Evolutionary conservation across 2,113 vertebrate genomes (phyloP), one percentile per base, ranked within the genome.

Genomic region (Paracanthobrama guichenoti): DNA sequence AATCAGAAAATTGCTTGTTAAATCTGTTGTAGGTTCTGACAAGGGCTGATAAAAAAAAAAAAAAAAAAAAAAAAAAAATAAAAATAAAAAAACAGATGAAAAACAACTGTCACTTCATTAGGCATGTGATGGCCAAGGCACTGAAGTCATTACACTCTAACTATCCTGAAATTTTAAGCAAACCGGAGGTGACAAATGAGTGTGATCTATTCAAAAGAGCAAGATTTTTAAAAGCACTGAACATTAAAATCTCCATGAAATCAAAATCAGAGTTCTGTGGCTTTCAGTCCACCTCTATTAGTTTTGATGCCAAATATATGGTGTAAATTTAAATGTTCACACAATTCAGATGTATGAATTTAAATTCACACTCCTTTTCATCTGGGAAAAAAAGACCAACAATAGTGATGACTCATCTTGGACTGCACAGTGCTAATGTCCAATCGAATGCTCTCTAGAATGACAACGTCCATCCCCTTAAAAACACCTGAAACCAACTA

Each of bases 1-100:
- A 91, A 92, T 90, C 90, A 66, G 83, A 86, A 87, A 92, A 94
- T 92, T 89, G 88, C 60, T 91, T 90, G 86, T 93, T 89, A 93
- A 87, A 82, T 74, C 53, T 88, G 88, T 87, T 92, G 84, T 75
- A 88, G 85, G 85, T 86, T 88, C 83, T 93, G 81, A 50, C 64
- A 84, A 86, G 80, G 71, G 86, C 85, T 53, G 67, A 59, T 22
- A 7, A 53, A 26, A 89, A 86, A 90, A 85, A 66, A 44, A 46
- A 72, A 73, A 80, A 10, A 55, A 3, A 35, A 35, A 86, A 90
- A 83, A 66, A 44, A 39, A 22, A 79, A 35, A 35, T 86, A 90
- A 83, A 66, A 44, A 39, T 16, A 79, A 20, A 20, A 16, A 18
- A 79, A 16, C 12, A 9, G 35, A 91, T 87, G 90, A 91, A 93